Conservation (phyloP, 2,888 invertebrate species). For the Autographa gamma region DNA sequence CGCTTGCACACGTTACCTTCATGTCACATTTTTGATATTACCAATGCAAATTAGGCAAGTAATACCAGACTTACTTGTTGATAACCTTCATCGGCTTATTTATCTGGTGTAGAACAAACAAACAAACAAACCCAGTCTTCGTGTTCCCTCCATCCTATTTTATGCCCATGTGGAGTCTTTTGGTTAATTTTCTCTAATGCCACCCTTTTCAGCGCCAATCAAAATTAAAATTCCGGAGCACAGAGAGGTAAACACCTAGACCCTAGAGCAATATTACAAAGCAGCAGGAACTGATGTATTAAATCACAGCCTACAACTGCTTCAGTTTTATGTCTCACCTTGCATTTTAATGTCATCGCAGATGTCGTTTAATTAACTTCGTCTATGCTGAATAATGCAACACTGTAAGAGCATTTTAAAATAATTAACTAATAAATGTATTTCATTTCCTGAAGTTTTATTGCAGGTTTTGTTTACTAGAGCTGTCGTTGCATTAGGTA, state of each 20-base stretch:
- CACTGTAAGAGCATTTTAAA: neutral
- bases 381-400: neutral
- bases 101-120: neutral
- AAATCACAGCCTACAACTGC: neutral
- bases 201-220: neutral
- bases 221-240: neutral
- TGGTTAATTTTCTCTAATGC: neutral
- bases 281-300: neutral
- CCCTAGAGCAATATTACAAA: neutral
- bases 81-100: neutral
- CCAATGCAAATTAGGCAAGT: neutral
- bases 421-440: neutral
- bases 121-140: neutral
- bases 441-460: neutral
- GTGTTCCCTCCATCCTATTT: neutral
- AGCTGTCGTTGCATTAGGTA: neutral
- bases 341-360: neutral
- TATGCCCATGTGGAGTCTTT: neutral
- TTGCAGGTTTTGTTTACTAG: neutral
- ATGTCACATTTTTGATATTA: conserved; percentile 27
- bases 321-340: neutral
- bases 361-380: neutral
- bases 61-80: conserved; percentile 3
- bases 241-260: neutral
- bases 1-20: conserved; percentile 14